Evolutionary conservation across 2,888 invertebrate species (phyloP).

Genomic region (Pollenia angustigena): DNA sequence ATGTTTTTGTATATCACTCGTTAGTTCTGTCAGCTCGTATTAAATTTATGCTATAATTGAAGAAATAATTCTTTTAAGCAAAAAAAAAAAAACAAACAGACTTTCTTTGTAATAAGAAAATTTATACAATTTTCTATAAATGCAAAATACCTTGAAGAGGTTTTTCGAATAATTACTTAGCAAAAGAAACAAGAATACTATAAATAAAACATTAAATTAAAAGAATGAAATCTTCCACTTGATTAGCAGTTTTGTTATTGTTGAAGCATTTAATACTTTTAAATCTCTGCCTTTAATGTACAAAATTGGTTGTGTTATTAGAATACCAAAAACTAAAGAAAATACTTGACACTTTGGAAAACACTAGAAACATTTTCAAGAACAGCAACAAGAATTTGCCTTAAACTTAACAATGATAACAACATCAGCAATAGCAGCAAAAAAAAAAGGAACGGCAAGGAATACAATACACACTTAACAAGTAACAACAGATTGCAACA

Average conservation of each 20-base stretch:
- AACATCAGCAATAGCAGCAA: conserved; percentile 10
- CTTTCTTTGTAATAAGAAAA: conserved; percentile 43
- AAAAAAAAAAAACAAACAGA: not conserved
- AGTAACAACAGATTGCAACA: conserved; percentile 66
- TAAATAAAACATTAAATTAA: conserved; percentile 13
- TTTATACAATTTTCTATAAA: conserved; percentile 70
- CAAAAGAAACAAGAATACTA: not conserved
- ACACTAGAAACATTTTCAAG: conserved; percentile 55
- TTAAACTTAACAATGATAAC: conserved; percentile 65
- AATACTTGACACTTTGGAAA: conserved; percentile 52
- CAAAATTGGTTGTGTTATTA: conserved; percentile 33
- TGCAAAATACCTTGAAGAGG: conserved; percentile 67
- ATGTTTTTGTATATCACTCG: not conserved
- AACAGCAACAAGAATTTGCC: conserved; percentile 54
- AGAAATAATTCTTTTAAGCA: conserved; percentile 8
- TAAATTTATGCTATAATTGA: conserved; percentile 23
- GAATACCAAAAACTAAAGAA: conserved; percentile 31
- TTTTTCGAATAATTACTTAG: conserved; percentile 8
- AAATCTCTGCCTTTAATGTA: not conserved
- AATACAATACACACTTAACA: conserved; percentile 61
- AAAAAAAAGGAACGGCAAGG: not conserved
- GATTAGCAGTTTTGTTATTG: too few species aligned
- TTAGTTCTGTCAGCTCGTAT: not conserved
- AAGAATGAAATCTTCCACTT: not conserved
- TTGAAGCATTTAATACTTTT: too few species aligned